Evolutionary conservation across 2,888 invertebrate species (phyloP), one percentile per base, ranked within the genome.

Genomic region (Argyra leucocephala): DNA sequence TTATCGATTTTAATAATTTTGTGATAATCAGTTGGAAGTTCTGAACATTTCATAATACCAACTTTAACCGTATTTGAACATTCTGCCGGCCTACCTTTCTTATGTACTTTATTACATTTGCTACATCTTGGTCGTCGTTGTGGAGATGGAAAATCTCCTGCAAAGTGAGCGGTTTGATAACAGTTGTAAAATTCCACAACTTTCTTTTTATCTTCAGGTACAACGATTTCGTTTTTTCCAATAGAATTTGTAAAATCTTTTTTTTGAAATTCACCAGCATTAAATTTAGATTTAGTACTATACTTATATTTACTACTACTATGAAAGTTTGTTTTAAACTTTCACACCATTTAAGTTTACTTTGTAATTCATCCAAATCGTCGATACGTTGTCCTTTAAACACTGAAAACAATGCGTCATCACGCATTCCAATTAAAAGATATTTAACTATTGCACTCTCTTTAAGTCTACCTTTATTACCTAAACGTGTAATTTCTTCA

Each of bases 101-200:
- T 48, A 48, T 48, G 48, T 18, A 48, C 15, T 18, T 18, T 10
- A 48, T 15, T 15, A 48, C 48, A 48, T 48, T 48, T 57, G 6
- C 5, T 3, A 57, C 57, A 57, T n/a, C 57, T 15, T n/a, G n/a
- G 57, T 18, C 57, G 26, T n/a, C 57, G 18, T n/a, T 15, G 6
- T 18, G 57, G 18, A 3, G 6, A 6, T 1, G 31, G 18, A 15
- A 59, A 60, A 7, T 26, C 23, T 60, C 37, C 31, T 22, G 59
- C 59, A 22, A 58, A 60, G 31, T 64, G 64, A 1, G 60, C 64
- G 1, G 12, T 22, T 22, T 31, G n/a, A 15, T 59, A 26, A 23
- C 60, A 64, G 7, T 64, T 64, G 21, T 36, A 64, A 23, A 59
- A 64, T 18, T 58, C 57, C 3, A 48, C 6, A 5, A 9, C 12